These are phyloP conservation scores for Takifugu bimaculatus DNA, from an alignment of 2,113 vertebrate species.

Conservation along the genomic window DNA sequence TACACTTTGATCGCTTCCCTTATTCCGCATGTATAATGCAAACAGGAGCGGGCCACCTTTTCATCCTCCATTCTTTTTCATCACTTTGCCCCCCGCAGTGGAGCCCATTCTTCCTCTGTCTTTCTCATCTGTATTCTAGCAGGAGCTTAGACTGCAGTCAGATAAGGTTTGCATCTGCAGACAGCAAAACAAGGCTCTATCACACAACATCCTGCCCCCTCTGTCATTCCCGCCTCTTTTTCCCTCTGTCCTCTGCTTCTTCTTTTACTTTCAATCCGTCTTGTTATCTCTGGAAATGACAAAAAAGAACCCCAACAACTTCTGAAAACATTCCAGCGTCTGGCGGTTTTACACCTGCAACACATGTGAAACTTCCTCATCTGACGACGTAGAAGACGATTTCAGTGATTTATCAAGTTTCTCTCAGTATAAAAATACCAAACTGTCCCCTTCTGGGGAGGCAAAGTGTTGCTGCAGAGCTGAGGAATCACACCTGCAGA, in stretches of 20 bases:
- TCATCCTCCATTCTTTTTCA: slow-evolving; percentile 44
- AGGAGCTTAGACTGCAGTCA: slow-evolving; percentile 18
- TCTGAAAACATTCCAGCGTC: not conserved
- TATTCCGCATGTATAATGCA: slow-evolving; percentile 22
- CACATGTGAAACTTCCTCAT: no score
- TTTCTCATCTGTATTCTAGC: slow-evolving; percentile 40
- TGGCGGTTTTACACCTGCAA: no score
- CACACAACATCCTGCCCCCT: slow-evolving; percentile 17
- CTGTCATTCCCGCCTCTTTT: not conserved
- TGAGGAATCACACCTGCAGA: no score
- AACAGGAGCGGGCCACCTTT: slow-evolving; percentile 27
- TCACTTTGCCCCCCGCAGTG: slow-evolving; percentile 28
- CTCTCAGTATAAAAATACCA: no score
- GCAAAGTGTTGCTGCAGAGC: no score
- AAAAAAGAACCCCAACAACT: not conserved
- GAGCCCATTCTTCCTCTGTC: slow-evolving; percentile 15
- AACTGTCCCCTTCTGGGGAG: no score
- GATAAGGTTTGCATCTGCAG: slow-evolving; percentile 29
- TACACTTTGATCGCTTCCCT: slow-evolving; percentile 22
- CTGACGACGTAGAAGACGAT: no score
- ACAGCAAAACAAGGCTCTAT: slow-evolving; percentile 33
- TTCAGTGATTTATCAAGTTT: no score
- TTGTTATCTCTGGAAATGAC: not conserved
- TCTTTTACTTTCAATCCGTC: not conserved
- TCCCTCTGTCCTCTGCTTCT: not conserved